Evolutionary conservation across 2,888 invertebrate genomes (phyloP), one percentile per base, ranked within the genome.

Genomic region (Julus scandinavius): DNA sequence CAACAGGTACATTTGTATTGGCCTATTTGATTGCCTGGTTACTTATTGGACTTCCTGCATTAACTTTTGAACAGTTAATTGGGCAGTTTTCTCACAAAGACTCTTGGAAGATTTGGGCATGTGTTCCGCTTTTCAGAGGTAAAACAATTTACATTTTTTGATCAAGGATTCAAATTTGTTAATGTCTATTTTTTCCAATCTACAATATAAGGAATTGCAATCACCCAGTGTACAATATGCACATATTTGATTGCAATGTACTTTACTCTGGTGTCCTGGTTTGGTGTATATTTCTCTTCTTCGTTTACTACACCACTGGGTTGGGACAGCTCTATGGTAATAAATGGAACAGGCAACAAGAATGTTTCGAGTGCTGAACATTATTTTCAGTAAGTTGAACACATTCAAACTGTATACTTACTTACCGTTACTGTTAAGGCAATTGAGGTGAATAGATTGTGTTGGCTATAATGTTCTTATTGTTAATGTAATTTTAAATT

Each of bases 51-150:
- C 45, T 87, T 3, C 87, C 87, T 13, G 83, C 84, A 41, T 17
- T 83, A 20, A 9, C 17, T 40, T 58, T 87, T 9, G 87, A 87
- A 45, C 87, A 87, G 45, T 20, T 83, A 11, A n/a, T 87, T 45
- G 87, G 87, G 20, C 87, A 87, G 84, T 87, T 87, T 45, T 29
- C 87, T 17, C 41, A 50, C 29, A 87, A 45, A 84, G 87, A 49
- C 1, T 84, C 87, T 41, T 87, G 72, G 80, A 72, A 45, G 40
- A 40, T 87, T 20, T 87, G 87, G 87, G 63, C 80, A 29, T 83
- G 72, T 87, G 72, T 83, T 11, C 87, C 87, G 29, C 87, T 87
- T n/a, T 87, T 87, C 83, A 72, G 83, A 87, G 87, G 87, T 87
- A 87, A 38, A 40, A n/a, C 38, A 84, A 84, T 29, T 38, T 15